Conservation (phyloP, 2,113 vertebrate species). For the Trichomycterus rosablanca region DNA sequence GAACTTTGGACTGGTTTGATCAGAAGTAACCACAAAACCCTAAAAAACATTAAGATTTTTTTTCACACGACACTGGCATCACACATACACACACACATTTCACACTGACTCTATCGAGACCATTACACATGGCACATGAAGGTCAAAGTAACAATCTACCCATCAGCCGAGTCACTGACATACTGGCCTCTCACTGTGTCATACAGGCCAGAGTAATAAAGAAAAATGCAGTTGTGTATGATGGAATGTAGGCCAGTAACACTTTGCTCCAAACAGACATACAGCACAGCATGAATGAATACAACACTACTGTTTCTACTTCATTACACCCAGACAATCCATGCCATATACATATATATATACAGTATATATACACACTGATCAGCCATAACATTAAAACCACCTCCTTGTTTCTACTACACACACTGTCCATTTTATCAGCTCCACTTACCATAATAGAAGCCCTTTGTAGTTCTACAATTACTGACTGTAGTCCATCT, state of each 20-base stretch:
- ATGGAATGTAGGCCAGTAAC: neutral
- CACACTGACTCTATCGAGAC: neutral
- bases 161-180: slow-evolving; percentile 21
- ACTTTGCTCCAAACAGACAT: slow-evolving; percentile 4
- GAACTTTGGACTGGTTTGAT: too few relatives aligned
- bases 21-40: too few relatives aligned
- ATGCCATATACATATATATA: too few relatives aligned
- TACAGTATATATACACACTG: too few relatives aligned
- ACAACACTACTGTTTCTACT: slow-evolving; percentile 4
- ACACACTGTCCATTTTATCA: too few relatives aligned
- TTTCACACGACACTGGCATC: neutral
- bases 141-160: slow-evolving; percentile 39
- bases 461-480: too few relatives aligned
- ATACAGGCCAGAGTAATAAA: slow-evolving; percentile 3
- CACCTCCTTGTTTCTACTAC: too few relatives aligned
- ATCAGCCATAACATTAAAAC: too few relatives aligned
- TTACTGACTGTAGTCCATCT: too few relatives aligned
- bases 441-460: too few relatives aligned
- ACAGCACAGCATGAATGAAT: neutral
- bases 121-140: slow-evolving; percentile 30
- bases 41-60: neutral
- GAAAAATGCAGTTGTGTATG: neutral
- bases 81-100: neutral
- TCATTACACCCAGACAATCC: slow-evolving; percentile 10
- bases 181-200: neutral